Percentiles rank a stretch among this genome's conserved stretches.
phyloP scores from a whole-genome alignment of 2,797 vertebrate species.

The Artibeus jamaicensis region DNA sequence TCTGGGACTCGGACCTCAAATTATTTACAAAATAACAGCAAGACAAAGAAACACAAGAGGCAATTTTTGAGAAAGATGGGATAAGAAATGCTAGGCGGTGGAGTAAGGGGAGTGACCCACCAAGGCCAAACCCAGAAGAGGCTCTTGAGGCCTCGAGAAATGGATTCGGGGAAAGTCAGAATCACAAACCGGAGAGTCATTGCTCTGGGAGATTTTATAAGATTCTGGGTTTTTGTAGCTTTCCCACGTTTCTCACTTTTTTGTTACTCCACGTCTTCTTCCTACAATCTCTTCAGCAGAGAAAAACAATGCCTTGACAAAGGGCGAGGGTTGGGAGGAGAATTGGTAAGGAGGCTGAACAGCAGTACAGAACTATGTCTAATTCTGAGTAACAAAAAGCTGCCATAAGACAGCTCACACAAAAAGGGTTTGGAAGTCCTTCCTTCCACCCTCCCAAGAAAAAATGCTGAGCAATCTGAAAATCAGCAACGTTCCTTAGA shows the following conservation, averaged over 20 bases:
- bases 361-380: neutral
- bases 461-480: neutral
- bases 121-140: neutral
- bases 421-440: neutral
- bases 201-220: neutral
- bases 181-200: neutral
- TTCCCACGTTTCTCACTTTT: neutral
- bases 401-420: neutral
- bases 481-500: neutral
- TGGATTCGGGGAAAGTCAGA: conserved; percentile 3
- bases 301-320: neutral
- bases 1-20: neutral
- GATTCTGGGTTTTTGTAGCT: neutral
- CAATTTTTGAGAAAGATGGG: neutral
- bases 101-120: neutral
- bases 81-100: neutral
- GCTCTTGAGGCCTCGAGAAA: neutral
- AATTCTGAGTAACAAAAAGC: neutral
- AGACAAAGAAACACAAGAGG: neutral
- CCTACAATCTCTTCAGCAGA: neutral
- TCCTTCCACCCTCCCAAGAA: neutral
- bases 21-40: neutral
- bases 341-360: neutral
- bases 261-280: neutral
- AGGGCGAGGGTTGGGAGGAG: neutral